Conservation (phyloP, 2,888 invertebrate genomes). For the Drosophila neotestacea region DNA sequence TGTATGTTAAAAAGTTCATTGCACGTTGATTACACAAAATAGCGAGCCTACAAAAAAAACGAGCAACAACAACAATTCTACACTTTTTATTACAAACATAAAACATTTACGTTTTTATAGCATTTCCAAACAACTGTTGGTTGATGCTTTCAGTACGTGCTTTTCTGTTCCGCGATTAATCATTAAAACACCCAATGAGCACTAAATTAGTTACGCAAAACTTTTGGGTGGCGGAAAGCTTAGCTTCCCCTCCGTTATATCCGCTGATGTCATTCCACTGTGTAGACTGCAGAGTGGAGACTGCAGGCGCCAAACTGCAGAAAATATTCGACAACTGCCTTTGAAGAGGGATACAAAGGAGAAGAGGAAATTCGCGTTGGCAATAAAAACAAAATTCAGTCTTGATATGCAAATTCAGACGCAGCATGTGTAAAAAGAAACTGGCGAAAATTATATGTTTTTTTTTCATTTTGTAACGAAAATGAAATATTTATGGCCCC, state of each 20-base stretch:
- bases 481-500: conserved; percentile 71
- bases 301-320: conserved; percentile 39
- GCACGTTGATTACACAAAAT: conserved; percentile 70
- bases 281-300: conserved; percentile 2
- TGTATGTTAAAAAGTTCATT: conserved; percentile 62
- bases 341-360: conserved; percentile 9
- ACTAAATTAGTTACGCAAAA: conserved; percentile 51
- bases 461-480: conserved; percentile 47
- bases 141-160: conserved; percentile 59
- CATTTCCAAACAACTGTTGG: conserved; percentile 39
- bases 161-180: conserved; percentile 41
- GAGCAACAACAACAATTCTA: conserved; percentile 34
- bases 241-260: conserved; percentile 11
- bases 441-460: conserved; percentile 39
- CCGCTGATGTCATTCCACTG: conserved; percentile 41
- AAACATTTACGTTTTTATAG: conserved; percentile 51
- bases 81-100: conserved; percentile 66
- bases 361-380: conserved; percentile 39
- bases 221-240: conserved; percentile 32
- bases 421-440: conserved; percentile 8
- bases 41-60: conserved; percentile 43
- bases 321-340: conserved; percentile 20
- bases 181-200: conserved; percentile 47
- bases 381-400: conserved; percentile 42
- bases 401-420: conserved; percentile 54